Base-by-base conservation (phyloP, 2,113 vertebrate species). In the Anas platyrhynchos region DNA sequence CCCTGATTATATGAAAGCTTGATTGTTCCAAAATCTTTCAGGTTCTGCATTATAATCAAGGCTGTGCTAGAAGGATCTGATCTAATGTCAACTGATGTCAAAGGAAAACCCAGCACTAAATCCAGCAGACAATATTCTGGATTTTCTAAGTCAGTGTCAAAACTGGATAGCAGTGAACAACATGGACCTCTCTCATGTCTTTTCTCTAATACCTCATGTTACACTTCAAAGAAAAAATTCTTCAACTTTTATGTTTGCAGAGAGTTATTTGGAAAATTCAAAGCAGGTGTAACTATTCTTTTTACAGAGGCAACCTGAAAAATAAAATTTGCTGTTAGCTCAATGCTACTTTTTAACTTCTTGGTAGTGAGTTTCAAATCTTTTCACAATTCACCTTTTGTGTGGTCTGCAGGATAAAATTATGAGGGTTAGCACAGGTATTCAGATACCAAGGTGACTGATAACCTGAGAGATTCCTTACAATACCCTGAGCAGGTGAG, bases 1-100 rank as follows among this genome's bases (percentile, higher is more conserved):
- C 32, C 62, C 78, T 96, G 58, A 78, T 94, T 79, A 58, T 66
- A 61, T 43, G 69, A 92, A 91, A 91, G 54, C 43, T 91, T 95
- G 56, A 83, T 75, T 83, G 81, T 90, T 78, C 61, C 54, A 91
- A 34, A 9, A 44, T 58, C 50, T 81, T 78, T 86, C 58, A 71
- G 38, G 34, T 72, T 91, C 26, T 78, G 48, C 61, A 86, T 79
- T 26, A 86, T 61, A 94, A 90, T 84, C 61, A 79, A 68, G 56
- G n/a, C n/a, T 92, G 41, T 69, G 31, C n/a, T 82, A 41, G 38
- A 86, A 65, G 21, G 62, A 86, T 5, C 27, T 89, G 68, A 74
- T 80, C 59, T 80, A 91, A 69, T 80, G 59, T 54, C 67, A 91
- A 32, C 46, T 90, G 63, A 67, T 67, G 46, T 44, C 56, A 96